Evolutionary conservation across 1,140 invertebrate species (phyloP).

Genomic region (Trichonephila clavata): DNA sequence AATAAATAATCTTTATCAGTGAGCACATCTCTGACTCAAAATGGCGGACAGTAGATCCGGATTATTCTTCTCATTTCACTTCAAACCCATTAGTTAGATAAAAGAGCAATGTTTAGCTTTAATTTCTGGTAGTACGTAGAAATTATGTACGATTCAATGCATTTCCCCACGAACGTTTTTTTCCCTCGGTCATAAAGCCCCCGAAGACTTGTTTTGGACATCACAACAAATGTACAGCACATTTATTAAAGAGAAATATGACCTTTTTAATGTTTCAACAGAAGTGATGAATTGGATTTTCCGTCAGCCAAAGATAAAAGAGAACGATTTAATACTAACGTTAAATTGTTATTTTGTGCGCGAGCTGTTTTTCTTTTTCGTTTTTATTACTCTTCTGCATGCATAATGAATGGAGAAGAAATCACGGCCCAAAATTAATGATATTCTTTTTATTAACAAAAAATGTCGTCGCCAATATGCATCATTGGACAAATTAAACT

Average conservation of each 20-base stretch:
- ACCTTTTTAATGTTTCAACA: conserved; percentile 58
- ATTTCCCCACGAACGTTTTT: neutral
- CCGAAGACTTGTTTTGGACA: conserved; percentile 53
- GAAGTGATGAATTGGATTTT: conserved; percentile 43
- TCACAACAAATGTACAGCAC: neutral
- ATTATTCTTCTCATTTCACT: neutral
- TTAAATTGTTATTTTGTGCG: conserved; percentile 29
- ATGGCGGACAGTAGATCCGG: neutral
- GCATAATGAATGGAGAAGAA: conserved; percentile 8
- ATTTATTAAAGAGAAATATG: conserved; percentile 57
- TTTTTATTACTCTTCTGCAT: neutral
- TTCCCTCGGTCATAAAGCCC: neutral
- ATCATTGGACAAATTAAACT: neutral
- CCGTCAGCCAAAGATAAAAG: neutral
- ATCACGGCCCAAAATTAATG: neutral
- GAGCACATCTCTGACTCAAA: neutral
- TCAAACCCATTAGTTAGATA: conserved; percentile 58
- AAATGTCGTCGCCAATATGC: neutral
- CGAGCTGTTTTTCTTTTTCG: neutral
- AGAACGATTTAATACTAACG: conserved; percentile 24
- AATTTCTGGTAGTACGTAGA: conserved; percentile 48
- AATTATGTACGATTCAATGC: conserved; percentile 36
- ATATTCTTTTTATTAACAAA: neutral
- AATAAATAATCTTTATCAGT: too few relatives aligned
- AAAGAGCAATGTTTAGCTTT: conserved; percentile 67